These are phyloP conservation scores for Arge pagana DNA, from an alignment of 2,888 invertebrate species.

Conservation along the genomic window DNA sequence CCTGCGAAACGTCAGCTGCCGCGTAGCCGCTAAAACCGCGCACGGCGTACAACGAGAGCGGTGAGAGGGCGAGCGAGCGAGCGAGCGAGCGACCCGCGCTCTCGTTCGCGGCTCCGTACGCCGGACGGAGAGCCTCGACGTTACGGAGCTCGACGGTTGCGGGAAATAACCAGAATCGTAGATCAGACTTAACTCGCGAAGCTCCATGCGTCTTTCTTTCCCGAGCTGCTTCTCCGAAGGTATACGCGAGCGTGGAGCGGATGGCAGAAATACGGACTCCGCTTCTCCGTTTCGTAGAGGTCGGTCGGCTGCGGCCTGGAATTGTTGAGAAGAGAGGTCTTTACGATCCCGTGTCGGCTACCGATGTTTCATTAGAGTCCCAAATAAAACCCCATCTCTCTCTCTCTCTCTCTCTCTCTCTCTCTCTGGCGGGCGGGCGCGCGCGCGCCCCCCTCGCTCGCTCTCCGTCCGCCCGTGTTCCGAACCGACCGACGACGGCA, in stretches of 20 bases:
- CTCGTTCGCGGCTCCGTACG: not conserved
- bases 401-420: slow-evolving; percentile 24
- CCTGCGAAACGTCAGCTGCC: not conserved
- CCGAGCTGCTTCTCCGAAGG: slow-evolving; percentile 21
- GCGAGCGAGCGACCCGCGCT: not conserved
- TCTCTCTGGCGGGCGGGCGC: not conserved
- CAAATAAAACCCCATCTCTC: slow-evolving; percentile 27
- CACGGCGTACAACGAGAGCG: slow-evolving; percentile 26
- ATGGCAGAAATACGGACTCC: slow-evolving; percentile 2
- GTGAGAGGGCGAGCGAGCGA: slow-evolving; percentile 15
- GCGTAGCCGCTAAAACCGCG: slow-evolving; percentile 5
- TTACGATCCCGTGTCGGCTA: slow-evolving; percentile 28
- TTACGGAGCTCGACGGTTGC: no score
- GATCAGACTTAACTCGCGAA: slow-evolving; percentile 31
- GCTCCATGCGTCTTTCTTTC: slow-evolving; percentile 26
- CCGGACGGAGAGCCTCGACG: no score
- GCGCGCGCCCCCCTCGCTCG: slow-evolving; percentile 19
- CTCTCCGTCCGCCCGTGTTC: slow-evolving; percentile 27
- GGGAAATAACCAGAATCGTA: slow-evolving; percentile 33
- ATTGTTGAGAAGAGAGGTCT: slow-evolving; percentile 20
- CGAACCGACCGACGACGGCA: slow-evolving; percentile 32
- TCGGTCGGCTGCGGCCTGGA: not conserved
- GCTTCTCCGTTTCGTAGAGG: not conserved
- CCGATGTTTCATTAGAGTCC: slow-evolving; percentile 29
- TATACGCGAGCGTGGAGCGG: slow-evolving; percentile 1